A percentile compares a stretch with the other conserved stretches of the same genome.
Conservation (phyloP, 2,888 invertebrate species). For the Hydrotaea cyrtoneurina region DNA sequence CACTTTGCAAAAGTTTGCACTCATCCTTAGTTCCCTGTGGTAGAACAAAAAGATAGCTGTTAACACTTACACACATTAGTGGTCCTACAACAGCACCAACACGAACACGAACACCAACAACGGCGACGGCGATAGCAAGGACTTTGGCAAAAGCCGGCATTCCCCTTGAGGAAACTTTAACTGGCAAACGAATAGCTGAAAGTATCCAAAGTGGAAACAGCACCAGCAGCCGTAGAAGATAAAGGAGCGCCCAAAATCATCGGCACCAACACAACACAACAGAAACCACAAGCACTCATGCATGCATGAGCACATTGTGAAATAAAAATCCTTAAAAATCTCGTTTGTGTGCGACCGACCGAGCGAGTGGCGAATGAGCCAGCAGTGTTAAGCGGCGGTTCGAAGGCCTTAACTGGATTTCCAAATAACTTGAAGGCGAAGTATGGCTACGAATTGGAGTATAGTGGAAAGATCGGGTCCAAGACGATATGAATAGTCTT, state of each 20-base stretch:
- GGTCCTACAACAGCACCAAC: conserved; percentile 36
- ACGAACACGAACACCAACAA: conserved; percentile 14
- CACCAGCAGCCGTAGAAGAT: not conserved
- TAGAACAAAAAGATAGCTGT: conserved; percentile 55
- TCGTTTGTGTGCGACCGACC: not conserved
- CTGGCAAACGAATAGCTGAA: conserved; percentile 24
- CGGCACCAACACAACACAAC: conserved; percentile 39
- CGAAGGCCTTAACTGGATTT: no score
- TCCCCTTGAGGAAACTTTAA: conserved; percentile 59
- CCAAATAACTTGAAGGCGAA: no score
- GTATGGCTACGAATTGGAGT: no score
- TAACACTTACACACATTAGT: conserved; percentile 65
- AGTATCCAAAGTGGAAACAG: not conserved
- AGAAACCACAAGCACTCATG: conserved; percentile 65
- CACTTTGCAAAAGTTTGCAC: conserved; percentile 12
- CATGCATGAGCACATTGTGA: conserved; percentile 63
- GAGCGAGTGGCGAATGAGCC: conserved; percentile 13
- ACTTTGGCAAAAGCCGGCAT: not conserved
- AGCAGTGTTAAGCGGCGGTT: not conserved
- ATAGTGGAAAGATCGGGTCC: no score
- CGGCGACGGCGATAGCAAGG: no score
- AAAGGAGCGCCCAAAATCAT: conserved; percentile 25
- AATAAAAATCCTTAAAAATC: conserved; percentile 49
- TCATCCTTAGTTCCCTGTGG: conserved; percentile 19
- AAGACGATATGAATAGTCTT: no score